These are phyloP conservation scores for Catharus ustulatus DNA, from an alignment of 2,797 vertebrate genomes.

Conservation along the genomic window DNA sequence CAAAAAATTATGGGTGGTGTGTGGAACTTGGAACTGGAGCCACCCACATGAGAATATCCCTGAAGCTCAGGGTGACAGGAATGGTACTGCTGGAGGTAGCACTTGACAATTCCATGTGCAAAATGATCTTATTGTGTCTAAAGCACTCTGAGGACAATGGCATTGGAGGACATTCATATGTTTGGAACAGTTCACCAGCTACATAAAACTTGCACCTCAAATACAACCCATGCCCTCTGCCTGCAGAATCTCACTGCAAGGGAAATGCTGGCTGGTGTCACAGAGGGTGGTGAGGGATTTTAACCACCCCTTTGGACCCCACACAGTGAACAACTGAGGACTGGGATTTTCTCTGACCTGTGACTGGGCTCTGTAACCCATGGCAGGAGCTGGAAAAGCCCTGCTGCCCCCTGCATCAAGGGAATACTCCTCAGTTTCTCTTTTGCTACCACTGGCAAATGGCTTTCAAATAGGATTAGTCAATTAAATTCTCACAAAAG, in stretches of 20 bases:
- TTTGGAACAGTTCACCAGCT: background rate
- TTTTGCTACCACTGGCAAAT: background rate
- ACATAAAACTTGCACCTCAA: background rate
- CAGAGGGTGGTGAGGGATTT: background rate
- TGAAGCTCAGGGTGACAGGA: background rate
- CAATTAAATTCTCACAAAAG: constrained; percentile 9
- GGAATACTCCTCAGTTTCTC: background rate
- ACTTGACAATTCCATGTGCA: background rate
- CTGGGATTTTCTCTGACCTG: background rate
- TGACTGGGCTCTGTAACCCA: background rate
- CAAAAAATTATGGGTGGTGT: background rate
- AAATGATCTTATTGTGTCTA: background rate
- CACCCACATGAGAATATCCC: background rate
- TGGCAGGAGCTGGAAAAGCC: background rate
- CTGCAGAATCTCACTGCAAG: background rate
- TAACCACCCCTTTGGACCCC: background rate
- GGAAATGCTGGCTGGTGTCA: background rate
- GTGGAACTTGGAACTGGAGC: background rate
- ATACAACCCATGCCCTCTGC: background rate
- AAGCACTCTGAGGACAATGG: background rate
- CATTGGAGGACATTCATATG: background rate
- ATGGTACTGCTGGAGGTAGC: background rate
- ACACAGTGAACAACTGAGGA: background rate
- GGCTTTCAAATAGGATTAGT: background rate
- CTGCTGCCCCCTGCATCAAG: background rate